Evolutionary conservation across 1,140 invertebrate genomes (phyloP), one percentile per base, ranked within the genome.

Genomic region (Drosophila bifasciata): DNA sequence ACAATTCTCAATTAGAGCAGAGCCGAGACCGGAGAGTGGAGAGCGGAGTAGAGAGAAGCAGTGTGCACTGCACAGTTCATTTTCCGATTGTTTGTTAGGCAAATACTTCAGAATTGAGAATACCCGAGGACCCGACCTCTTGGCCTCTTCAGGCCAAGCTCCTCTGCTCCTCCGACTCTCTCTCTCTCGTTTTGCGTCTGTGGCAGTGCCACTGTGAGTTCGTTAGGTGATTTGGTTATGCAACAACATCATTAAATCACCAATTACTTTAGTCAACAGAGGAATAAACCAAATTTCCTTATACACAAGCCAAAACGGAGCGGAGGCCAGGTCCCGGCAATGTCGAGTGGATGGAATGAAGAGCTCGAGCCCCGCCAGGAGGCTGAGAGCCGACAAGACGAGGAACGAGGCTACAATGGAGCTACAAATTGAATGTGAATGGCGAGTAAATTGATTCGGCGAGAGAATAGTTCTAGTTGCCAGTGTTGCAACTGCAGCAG

Each of bases 211-310:
- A 53, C 66, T 71, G 71, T 48, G 71, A 73, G 58, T 88, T 88
- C 83, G 83, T 88, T 88, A 88, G 83, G 83, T 88, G 83, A 88
- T 88, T 88, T 88, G 83, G 83, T 88, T 88, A 88, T 88, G 83
- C 83, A 88, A 83, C 83, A 88, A 88, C 83, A 88, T 88, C 83
- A 88, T 88, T 88, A 88, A 88, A 88, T 88, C 83, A 88, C 83
- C 83, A 88, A 88, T 89, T 88, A 88, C 83, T 88, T 83, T 79
- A 88, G 83, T 88, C 83, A 88, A 88, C 83, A 88, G 78, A 83
- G 78, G 63, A 88, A 83, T 81, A 79, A 88, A 88, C 75, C 76
- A 60, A 88, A 88, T 88, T 88, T 88, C 83, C 83, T 88, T 89
- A 83, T 76, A 86, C 80, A 86, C 77, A 75, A 79, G 55, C 57